Conservation (phyloP, 2,797 vertebrate species). For the Siniperca obscura region DNA sequence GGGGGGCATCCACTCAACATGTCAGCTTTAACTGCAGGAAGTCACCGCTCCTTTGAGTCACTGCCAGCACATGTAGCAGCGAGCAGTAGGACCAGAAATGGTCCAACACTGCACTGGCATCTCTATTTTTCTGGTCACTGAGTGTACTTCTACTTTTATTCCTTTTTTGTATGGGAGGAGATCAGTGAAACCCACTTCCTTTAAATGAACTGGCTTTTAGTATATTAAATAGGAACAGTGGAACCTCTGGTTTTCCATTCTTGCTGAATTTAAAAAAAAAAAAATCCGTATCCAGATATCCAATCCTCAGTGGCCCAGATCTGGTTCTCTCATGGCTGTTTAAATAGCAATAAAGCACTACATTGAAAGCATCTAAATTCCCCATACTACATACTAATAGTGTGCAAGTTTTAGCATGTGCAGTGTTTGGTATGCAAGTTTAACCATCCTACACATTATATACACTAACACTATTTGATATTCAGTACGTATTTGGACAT, state of each 20-base stretch:
- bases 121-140: neutral
- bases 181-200: neutral
- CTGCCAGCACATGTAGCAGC: constrained; percentile 5
- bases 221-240: neutral
- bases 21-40: neutral
- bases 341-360: neutral
- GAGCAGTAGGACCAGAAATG: neutral
- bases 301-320: neutral
- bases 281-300: too few relatives aligned
- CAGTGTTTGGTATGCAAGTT: neutral
- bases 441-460: neutral
- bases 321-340: neutral
- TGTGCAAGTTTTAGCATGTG: neutral
- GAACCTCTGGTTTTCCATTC: neutral
- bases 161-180: neutral
- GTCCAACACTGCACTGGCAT: neutral
- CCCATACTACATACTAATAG: neutral
- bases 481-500: neutral
- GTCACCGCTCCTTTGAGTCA: neutral
- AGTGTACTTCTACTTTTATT: neutral
- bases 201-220: neutral
- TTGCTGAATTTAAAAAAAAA: neutral
- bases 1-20: neutral
- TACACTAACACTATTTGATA: neutral
- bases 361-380: neutral